Percentiles rank a stretch among this genome's conserved stretches.
phyloP scores from a whole-genome alignment of 2,113 vertebrate species.

The Lipotes vexillifer region DNA sequence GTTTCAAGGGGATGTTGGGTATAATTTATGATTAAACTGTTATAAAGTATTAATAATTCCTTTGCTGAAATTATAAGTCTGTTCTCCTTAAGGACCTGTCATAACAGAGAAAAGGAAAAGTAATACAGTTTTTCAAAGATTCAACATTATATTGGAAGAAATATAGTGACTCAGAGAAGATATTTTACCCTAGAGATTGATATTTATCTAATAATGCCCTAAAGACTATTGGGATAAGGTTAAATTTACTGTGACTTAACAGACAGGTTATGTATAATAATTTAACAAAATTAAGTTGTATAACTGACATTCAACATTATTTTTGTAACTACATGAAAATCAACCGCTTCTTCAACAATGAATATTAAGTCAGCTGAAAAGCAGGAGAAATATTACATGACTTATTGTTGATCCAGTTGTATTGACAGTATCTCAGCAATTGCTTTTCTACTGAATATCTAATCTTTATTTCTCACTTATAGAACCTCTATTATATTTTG shows the following conservation, averaged over 20 bases:
- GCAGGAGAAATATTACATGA: background rate
- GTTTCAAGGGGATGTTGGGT: constrained; percentile 2
- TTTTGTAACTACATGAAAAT: background rate
- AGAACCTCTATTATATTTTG: background rate
- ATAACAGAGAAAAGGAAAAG: background rate
- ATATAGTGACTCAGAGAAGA: background rate
- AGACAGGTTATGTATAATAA: background rate
- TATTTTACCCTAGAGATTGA: background rate
- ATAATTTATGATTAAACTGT: constrained; percentile 46
- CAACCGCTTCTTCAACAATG: background rate
- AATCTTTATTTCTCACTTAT: background rate
- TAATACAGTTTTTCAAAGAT: background rate
- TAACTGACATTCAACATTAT: background rate
- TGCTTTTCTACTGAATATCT: background rate
- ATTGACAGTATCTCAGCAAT: background rate
- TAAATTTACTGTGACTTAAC: background rate
- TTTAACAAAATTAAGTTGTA: background rate
- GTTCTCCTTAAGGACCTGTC: background rate
- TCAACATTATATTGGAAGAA: background rate
- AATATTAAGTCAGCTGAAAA: background rate
- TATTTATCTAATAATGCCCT: background rate
- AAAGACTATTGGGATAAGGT: background rate
- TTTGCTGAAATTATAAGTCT: constrained; percentile 25
- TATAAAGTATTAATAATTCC: constrained; percentile 37
- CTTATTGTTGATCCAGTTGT: background rate